Evolutionary conservation across 2,113 vertebrate genomes (phyloP).

Genomic region (Barnardius zonarius): DNA sequence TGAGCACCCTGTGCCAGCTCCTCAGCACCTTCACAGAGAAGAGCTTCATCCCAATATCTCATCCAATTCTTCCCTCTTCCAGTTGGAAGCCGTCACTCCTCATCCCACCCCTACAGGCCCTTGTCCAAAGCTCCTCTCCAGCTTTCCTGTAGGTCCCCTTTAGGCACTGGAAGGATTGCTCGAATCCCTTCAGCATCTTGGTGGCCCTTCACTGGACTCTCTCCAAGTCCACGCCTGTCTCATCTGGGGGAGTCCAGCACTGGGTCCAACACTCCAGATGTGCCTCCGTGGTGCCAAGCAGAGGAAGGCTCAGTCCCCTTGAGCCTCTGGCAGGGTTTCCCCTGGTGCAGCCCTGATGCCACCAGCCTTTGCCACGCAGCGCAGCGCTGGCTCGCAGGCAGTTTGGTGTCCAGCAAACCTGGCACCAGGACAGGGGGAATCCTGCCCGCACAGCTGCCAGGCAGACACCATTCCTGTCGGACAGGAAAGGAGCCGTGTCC

Average conservation of each 20-base stretch:
- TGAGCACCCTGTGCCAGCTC: not conserved
- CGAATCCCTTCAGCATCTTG: not conserved
- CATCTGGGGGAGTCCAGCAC: not conserved
- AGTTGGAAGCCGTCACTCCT: not conserved
- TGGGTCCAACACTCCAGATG: not conserved
- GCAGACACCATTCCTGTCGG: not conserved
- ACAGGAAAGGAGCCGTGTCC: not conserved
- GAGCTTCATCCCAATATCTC: not conserved
- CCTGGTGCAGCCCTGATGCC: not conserved
- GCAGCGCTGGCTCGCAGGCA: fast-evolving
- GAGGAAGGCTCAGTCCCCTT: not conserved
- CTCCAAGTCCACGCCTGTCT: not conserved
- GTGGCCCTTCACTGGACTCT: not conserved
- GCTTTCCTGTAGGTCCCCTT: not conserved
- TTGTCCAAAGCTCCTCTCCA: not conserved
- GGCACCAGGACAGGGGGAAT: not conserved
- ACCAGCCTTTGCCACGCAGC: not conserved
- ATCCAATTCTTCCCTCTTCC: not conserved
- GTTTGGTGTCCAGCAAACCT: not conserved
- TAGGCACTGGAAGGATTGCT: not conserved
- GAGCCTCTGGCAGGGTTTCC: not conserved
- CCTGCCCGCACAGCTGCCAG: not conserved
- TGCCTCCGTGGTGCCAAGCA: not conserved
- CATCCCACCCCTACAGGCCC: not conserved
- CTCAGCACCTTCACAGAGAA: not conserved